Base-by-base conservation (phyloP, 2,888 invertebrate species). In the Andrena flavipes region DNA sequence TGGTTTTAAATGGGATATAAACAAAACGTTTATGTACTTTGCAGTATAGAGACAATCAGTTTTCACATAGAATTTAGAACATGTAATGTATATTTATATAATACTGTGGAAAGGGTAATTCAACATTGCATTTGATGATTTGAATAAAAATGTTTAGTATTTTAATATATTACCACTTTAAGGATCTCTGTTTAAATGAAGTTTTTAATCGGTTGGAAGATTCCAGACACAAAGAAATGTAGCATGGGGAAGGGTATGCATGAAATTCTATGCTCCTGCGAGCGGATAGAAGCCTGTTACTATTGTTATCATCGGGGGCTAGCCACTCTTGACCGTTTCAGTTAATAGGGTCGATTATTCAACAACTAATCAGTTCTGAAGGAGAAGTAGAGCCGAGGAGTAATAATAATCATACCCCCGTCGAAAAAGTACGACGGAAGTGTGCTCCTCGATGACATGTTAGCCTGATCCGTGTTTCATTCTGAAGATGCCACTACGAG, bases 401-500 rank as follows among this genome's bases (percentile, higher is more conserved):
- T 84, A 85, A 82, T 81, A 84, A 86, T 77, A 86, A 90, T 83
- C 78, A 84, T 84, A 83, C 51, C 35, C 54, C 29, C 56, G 26
- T 67, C 49, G 67, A 70, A 80, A 71, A 87, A 74, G 67, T 48
- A 48, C 60, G 73, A 69, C 56, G 70, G 54, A 74, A 71, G 75
- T 71, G 56, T 59, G 76, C 79, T 88, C 69, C 82, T 68, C 20
- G 42, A 48, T 35, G 72, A 83, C 87, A 90, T 93, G 91, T 76
- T 92, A 84, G 88, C 93, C 93, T 93, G 93, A 78, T 93, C 90
- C 77, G 78, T 78, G 89, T 91, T 92, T 92, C 92, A 91, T 91
- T 91, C 90, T 88, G 91, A 92, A 92, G 93, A 92, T 93, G 92
- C 92, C 92, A 92, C 92, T 88, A 91, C 88, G 91, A 88, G 89